Conservation (phyloP, 2,113 vertebrate genomes). For the Phrynosoma blainvillii region DNA sequence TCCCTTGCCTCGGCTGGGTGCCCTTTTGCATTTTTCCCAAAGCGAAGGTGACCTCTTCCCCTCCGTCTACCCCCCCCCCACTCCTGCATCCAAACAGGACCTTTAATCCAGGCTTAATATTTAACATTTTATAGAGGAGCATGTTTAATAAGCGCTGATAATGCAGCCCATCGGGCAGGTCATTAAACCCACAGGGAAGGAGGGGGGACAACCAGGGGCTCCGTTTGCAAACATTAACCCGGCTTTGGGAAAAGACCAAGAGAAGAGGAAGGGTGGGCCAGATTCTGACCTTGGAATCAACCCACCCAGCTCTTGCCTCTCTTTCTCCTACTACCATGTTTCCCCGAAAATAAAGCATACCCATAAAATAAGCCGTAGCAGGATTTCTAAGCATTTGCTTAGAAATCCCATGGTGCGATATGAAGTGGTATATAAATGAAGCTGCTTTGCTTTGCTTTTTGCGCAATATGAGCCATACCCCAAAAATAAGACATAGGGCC, state of each 20-base stretch:
- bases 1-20: not conserved
- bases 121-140: constrained; percentile 74
- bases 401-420: too few species aligned
- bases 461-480: too few species aligned
- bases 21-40: not conserved
- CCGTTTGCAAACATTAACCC: constrained; percentile 70
- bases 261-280: constrained; percentile 13
- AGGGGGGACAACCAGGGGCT: not conserved
- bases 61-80: not conserved
- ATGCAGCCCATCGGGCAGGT: constrained; percentile 58
- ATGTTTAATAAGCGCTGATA: constrained; percentile 72
- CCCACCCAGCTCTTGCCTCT: not conserved
- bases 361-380: too few species aligned
- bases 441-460: too few species aligned
- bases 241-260: not conserved
- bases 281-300: constrained; percentile 34
- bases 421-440: too few species aligned
- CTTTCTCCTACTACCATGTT: not conserved
- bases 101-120: constrained; percentile 70
- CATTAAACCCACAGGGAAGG: constrained; percentile 51
- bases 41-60: not conserved
- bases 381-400: too few species aligned
- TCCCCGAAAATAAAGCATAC: too few species aligned
- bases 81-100: constrained; percentile 1
- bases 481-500: too few species aligned